A percentile compares a stretch with the other conserved stretches of the same genome.
Conservation (phyloP, 2,113 vertebrate genomes). For the Accipiter virgatus region DNA sequence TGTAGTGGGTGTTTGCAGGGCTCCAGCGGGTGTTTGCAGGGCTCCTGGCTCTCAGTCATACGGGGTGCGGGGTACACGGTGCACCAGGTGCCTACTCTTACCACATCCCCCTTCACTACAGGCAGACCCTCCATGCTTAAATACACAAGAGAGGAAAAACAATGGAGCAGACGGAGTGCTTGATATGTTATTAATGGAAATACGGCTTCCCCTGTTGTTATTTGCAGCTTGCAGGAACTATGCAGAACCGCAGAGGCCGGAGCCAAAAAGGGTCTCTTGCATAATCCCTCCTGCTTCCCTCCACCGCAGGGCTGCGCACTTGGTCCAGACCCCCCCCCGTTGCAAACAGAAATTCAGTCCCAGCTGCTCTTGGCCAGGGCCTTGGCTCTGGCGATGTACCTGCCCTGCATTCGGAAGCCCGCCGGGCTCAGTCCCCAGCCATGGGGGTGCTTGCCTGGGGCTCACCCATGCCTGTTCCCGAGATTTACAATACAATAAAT, state of each 20-base stretch:
- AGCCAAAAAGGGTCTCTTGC: background rate
- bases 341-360: background rate
- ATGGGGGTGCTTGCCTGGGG: background rate
- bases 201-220: background rate
- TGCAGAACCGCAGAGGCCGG: background rate
- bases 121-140: background rate
- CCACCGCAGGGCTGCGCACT: background rate
- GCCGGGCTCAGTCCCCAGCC: accelerated
- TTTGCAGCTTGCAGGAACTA: background rate
- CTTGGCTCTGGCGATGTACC: background rate
- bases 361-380: background rate
- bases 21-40: background rate
- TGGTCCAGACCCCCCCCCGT: accelerated
- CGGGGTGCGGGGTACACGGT: too few species aligned
- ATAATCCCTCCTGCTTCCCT: background rate
- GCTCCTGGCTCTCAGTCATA: accelerated
- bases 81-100: background rate
- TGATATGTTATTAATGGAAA: background rate
- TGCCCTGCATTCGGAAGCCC: background rate
- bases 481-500: background rate
- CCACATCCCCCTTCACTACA: background rate
- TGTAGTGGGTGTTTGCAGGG: background rate
- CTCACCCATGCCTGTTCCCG: accelerated
- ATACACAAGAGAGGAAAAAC: background rate
- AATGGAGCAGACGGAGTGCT: background rate